Conservation (phyloP, 1,140 invertebrate genomes). For the Euura lappo region DNA sequence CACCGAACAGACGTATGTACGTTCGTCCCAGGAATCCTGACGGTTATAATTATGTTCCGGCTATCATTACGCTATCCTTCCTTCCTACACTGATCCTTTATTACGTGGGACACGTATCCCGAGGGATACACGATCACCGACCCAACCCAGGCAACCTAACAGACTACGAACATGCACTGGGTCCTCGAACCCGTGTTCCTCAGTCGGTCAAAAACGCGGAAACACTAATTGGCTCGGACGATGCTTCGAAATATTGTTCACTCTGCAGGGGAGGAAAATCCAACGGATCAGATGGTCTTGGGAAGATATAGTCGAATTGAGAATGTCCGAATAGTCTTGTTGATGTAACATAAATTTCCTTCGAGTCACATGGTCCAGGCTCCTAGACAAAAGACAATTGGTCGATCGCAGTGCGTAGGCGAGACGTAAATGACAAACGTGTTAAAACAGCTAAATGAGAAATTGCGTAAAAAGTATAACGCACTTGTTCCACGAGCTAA, state of each 20-base stretch:
- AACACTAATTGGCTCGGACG: slow-evolving; percentile 2
- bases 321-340: no score
- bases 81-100: neutral
- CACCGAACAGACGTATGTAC: neutral
- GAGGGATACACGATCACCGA: neutral
- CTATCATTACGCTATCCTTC: slow-evolving; percentile 2
- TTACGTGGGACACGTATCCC: slow-evolving; percentile 2
- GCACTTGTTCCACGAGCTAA: no score
- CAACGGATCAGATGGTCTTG: no score
- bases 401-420: no score
- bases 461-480: no score
- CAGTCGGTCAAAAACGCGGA: neutral
- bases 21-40: neutral
- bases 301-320: no score
- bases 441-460: no score
- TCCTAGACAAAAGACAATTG: no score
- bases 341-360: no score
- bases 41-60: slow-evolving; percentile 1
- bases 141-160: neutral
- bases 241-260: neutral
- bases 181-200: neutral
- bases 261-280: no score
- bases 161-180: neutral
- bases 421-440: no score
- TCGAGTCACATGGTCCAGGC: no score